phyloP scores from a whole-genome alignment of 2,797 vertebrate species.

The Sebastes jordani region DNA sequence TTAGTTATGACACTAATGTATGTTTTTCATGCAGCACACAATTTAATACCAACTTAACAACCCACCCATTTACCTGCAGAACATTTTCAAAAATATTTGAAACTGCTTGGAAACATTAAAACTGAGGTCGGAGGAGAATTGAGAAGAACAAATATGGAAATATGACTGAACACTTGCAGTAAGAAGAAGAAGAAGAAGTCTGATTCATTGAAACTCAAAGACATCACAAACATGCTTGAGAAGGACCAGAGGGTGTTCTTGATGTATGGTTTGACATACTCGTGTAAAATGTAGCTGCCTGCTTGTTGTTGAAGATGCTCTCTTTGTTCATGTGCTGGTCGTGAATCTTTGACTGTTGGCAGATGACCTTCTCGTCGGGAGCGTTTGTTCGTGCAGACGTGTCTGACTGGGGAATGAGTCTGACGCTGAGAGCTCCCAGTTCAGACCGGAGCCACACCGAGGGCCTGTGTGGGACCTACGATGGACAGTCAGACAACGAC shows the following conservation, averaged over 20 bases:
- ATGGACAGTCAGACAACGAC: conserved; percentile 85
- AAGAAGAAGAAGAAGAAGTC: no score
- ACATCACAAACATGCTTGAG: accelerated
- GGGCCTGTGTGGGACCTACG: conserved; percentile 90
- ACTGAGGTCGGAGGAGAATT: neutral
- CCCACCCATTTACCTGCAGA: neutral
- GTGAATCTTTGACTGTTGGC: neutral
- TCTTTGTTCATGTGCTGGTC: neutral
- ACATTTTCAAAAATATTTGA: accelerated
- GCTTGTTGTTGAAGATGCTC: neutral
- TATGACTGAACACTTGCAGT: no score
- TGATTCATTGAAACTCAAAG: neutral
- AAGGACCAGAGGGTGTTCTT: neutral
- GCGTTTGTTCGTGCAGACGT: conserved; percentile 89
- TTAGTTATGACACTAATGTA: neutral
- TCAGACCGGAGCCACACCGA: conserved; percentile 83
- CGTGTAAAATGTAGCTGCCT: neutral
- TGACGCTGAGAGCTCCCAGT: conserved; percentile 85
- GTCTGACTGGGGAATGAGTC: conserved; percentile 89
- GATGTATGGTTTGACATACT: neutral
- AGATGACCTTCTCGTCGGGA: conserved; percentile 89
- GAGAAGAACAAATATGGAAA: no score
- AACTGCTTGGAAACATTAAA: no score
- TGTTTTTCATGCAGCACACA: neutral
- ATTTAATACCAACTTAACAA: neutral